Conservation (phyloP, 1,140 invertebrate species). For the Bicyclus anynana region DNA sequence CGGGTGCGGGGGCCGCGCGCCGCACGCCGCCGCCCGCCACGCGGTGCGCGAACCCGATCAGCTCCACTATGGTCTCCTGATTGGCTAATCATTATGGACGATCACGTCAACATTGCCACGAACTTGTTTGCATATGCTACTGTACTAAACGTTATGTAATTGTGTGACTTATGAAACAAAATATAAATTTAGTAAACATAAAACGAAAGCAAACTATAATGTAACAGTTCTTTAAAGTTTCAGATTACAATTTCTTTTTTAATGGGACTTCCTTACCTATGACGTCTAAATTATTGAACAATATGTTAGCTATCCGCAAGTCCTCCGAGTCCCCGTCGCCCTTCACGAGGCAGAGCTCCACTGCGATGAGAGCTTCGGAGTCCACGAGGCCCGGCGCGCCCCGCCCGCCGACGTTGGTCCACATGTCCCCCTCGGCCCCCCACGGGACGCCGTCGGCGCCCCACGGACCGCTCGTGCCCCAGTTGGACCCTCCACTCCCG, state of each 20-base stretch:
- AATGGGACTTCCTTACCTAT: no score
- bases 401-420: constrained; percentile 34
- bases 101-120: no score
- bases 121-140: no score
- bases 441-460: constrained; percentile 16
- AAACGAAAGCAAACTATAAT: no score
- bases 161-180: no score
- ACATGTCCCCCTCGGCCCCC: constrained; percentile 24
- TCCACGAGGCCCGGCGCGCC: constrained; percentile 77
- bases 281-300: constrained; percentile 96
- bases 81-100: constrained; percentile 84
- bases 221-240: no score
- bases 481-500: constrained; percentile 19
- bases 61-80: constrained; percentile 95
- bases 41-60: constrained; percentile 90
- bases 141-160: no score
- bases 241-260: no score
- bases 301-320: constrained; percentile 88
- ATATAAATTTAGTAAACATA: no score
- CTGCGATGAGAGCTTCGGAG: constrained; percentile 89
- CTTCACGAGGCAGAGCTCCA: constrained; percentile 88
- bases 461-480: constrained; percentile 22
- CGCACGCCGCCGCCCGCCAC: constrained; percentile 62
- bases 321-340: constrained; percentile 79
- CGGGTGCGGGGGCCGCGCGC: constrained; percentile 5